These are phyloP conservation scores for Rhea pennata DNA, from an alignment of 2,113 vertebrate species.

Conservation along the genomic window DNA sequence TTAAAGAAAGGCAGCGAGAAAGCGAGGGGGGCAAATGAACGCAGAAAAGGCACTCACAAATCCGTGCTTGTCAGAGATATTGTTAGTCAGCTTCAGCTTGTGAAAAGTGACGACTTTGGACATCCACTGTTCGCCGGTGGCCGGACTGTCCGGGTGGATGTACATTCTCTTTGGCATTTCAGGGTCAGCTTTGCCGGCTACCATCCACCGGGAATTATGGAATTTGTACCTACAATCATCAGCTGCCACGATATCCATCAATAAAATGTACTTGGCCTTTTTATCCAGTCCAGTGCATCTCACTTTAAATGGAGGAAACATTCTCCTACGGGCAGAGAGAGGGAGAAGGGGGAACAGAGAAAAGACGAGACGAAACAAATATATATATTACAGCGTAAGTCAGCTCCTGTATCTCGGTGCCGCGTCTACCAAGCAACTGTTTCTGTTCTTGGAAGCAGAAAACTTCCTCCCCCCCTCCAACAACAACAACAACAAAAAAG, in stretches of 20 bases:
- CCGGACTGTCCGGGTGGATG: conserved; percentile 98
- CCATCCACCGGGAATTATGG: conserved; percentile 99
- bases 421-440: not conserved
- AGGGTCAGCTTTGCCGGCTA: conserved; percentile 98
- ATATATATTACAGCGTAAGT: not conserved
- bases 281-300: conserved; percentile 98
- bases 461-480: not conserved
- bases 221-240: conserved; percentile 99
- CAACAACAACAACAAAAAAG: not conserved
- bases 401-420: not conserved
- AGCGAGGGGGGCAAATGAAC: not conserved
- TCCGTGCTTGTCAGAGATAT: conserved; percentile 99
- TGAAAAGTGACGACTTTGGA: conserved; percentile 99
- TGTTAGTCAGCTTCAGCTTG: conserved; percentile 99
- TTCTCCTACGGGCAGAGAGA: conserved; percentile 82
- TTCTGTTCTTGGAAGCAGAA: not conserved
- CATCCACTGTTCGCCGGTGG: conserved; percentile 99
- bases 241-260: conserved; percentile 99
- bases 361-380: conserved; percentile 23
- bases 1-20: not conserved
- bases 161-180: conserved; percentile 99
- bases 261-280: conserved; percentile 98
- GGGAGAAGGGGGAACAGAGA: not conserved
- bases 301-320: conserved; percentile 99
- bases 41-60: conserved; percentile 91